These are phyloP conservation scores for Neocrepidodera transversa DNA, from an alignment of 2,888 invertebrate species.

Conservation along the genomic window DNA sequence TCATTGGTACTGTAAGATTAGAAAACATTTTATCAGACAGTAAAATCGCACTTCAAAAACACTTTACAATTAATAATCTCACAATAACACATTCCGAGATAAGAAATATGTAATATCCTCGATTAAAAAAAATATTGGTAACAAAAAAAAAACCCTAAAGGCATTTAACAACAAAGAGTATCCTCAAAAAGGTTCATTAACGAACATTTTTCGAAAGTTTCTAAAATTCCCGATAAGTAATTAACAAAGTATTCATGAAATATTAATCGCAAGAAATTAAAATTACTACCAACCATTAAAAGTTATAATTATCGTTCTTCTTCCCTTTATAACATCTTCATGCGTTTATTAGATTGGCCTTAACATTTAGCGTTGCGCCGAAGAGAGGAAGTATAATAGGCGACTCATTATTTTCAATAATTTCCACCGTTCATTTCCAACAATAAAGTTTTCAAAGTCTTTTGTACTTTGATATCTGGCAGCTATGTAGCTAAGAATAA, in stretches of 20 bases:
- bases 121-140: too few species aligned
- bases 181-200: too few species aligned
- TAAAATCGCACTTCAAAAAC: too few species aligned
- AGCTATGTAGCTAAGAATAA: slow-evolving; percentile 9
- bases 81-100: too few species aligned
- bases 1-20: too few species aligned
- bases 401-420: slow-evolving; percentile 29
- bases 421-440: slow-evolving; percentile 18
- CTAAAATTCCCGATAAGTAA: slow-evolving; percentile 8
- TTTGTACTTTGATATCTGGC: slow-evolving; percentile 22
- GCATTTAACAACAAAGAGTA: too few species aligned
- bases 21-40: too few species aligned
- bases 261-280: slow-evolving; percentile 20
- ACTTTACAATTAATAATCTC: too few species aligned
- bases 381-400: slow-evolving; percentile 26
- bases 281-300: slow-evolving; percentile 29
- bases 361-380: slow-evolving; percentile 12
- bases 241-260: slow-evolving; percentile 25
- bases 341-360: slow-evolving; percentile 23
- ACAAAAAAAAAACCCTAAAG: too few species aligned
- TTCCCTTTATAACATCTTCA: slow-evolving; percentile 19
- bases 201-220: slow-evolving; percentile 3
- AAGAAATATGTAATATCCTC: too few species aligned
- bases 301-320: slow-evolving; percentile 34
- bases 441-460: slow-evolving; percentile 19